Base-by-base conservation (phyloP, 2,888 invertebrate genomes). In the Xiphydria camelus region DNA sequence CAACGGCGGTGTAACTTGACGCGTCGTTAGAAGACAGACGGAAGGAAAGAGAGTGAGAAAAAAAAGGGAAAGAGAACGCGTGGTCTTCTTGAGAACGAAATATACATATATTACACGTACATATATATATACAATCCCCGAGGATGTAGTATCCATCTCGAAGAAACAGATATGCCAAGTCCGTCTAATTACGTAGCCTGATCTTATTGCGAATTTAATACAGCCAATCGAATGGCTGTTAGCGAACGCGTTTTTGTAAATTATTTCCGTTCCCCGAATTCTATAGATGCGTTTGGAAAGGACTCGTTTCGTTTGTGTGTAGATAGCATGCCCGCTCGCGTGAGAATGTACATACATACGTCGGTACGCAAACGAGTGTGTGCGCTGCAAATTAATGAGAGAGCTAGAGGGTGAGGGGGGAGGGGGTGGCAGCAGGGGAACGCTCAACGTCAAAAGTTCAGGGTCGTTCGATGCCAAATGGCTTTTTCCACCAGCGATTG, bases 401-500 rank as follows among this genome's bases (percentile, higher is more conserved):
- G 26, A 14, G 9, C 10, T 5, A 26, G 26, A 4, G 26, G 2
- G 26, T 2, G 26, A 6, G 9, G 4, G 9, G 4, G 4, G 2
- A 23, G 23, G 2, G 23, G 1, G 23, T 2, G 2, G 23, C 7
- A 10, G 10, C n/a, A 7, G 25, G 4, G 25, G 1, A 10, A 6
- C n/a, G 4, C 1, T 4, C n/a, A 9, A 14, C 3, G 26, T 4
- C 26, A n/a, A 26, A 26, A 26, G n/a, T 26, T 26, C 26, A 26
- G 26, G 26, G 26, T 26, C 26, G 12, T 26, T 26, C 26, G 26
- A 26, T 26, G 26, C 26, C 26, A 26, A 26, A 26, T 26, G 26
- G 26, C 26, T 14, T 26, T n/a, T 26, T 26, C 10, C 26, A 26
- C 26, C 14, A 12, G 7, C 7, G 10, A 26, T 14, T 26, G 14